phyloP scores from a whole-genome alignment of 2,113 vertebrate species.

The Campylomormyrus tamandua region DNA sequence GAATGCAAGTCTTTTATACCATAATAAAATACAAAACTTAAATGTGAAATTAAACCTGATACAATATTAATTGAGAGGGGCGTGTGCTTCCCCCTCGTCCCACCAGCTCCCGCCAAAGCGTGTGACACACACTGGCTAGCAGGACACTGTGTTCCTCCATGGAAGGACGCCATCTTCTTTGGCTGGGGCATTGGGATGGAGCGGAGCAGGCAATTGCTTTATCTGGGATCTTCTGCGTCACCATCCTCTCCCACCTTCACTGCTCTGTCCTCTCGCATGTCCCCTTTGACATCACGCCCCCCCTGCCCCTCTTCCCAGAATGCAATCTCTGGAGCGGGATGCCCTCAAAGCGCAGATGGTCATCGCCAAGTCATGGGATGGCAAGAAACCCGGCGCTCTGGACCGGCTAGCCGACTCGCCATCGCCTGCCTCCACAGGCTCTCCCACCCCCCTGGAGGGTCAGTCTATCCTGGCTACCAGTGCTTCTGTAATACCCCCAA shows the following conservation, averaged over 20 bases:
- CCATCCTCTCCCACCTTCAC: not conserved
- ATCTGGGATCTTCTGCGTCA: not conserved
- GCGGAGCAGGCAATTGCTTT: not conserved
- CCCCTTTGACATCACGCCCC: not conserved
- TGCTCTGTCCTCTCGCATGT: not conserved
- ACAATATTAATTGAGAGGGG: not conserved
- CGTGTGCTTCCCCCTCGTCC: not conserved
- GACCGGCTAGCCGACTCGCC: slow-evolving; percentile 86
- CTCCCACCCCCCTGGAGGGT: slow-evolving; percentile 90
- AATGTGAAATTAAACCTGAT: not conserved
- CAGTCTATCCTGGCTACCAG: not conserved
- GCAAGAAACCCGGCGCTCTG: slow-evolving; percentile 74
- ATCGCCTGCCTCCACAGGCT: slow-evolving; percentile 79
- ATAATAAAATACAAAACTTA: not conserved
- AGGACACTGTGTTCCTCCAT: not conserved
- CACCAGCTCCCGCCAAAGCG: not conserved
- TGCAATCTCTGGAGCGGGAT: slow-evolving; percentile 96
- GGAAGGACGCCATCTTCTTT: not conserved
- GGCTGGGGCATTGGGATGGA: not conserved
- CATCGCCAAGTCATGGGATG: slow-evolving; percentile 90
- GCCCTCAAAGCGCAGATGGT: slow-evolving; percentile 96
- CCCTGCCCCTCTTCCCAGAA: slow-evolving; percentile 53
- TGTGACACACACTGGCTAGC: not conserved
- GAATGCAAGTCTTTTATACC: not conserved
- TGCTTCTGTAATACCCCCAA: not conserved